Conservation (phyloP, 2,113 vertebrate genomes). For the Ibidorhyncha struthersii region DNA sequence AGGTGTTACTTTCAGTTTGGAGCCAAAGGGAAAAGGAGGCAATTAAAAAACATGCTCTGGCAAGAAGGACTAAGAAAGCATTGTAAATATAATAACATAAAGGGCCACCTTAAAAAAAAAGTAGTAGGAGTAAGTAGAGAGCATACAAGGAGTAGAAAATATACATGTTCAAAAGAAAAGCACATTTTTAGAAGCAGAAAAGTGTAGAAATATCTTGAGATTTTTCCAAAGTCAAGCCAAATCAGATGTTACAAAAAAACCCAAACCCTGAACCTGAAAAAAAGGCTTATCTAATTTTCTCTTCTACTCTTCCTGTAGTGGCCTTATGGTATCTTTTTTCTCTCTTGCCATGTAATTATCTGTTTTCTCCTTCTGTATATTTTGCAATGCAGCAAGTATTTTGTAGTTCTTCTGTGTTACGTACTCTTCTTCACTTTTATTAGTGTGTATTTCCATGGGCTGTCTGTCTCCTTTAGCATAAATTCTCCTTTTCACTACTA, state of each 20-base stretch:
- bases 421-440: not conserved
- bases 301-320: not conserved
- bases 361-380: not conserved
- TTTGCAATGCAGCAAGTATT: not conserved
- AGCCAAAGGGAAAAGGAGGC: not conserved
- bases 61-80: not conserved
- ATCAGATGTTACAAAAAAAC: not conserved
- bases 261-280: not conserved
- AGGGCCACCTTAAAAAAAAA: not conserved
- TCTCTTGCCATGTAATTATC: not conserved
- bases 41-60: not conserved
- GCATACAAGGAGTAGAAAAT: not conserved
- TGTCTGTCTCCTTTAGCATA: not conserved
- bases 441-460: not conserved
- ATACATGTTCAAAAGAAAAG: not conserved
- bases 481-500: not conserved
- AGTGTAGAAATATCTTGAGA: not conserved
- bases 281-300: not conserved
- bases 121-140: not conserved
- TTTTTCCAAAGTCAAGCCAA: not conserved
- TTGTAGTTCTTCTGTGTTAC: not conserved
- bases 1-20: not conserved
- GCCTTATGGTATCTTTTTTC: not conserved
- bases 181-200: not conserved
- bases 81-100: not conserved